These are phyloP conservation scores for Electrona antarctica DNA, from an alignment of 2,113 vertebrate genomes.

Conservation along the genomic window DNA sequence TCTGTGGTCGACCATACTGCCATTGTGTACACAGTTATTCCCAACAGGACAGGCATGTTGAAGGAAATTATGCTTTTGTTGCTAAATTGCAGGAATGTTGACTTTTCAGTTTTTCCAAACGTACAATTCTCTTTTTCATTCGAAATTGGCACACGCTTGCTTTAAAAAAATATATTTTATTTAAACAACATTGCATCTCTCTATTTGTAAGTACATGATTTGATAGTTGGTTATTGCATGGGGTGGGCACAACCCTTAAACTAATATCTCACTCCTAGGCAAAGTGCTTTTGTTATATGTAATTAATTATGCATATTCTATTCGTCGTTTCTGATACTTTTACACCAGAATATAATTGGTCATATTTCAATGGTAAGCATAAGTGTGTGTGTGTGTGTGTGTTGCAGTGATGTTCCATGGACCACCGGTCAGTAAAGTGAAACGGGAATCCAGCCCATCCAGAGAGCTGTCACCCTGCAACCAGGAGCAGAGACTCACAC, in stretches of 20 bases:
- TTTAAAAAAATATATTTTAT: no score
- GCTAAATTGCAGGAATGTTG: not conserved
- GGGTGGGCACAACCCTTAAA: no score
- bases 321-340: no score
- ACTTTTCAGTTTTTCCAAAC: not conserved
- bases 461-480: constrained; percentile 86
- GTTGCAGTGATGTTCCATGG: constrained; percentile 89
- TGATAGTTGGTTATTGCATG: no score
- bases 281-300: no score
- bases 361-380: not conserved
- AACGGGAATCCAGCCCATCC: constrained; percentile 86
- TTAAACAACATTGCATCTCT: no score
- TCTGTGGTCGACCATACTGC: not conserved
- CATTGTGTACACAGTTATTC: constrained; percentile 11
- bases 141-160: no score
- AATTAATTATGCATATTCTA: no score
- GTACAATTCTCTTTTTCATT: no score
- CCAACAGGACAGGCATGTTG: not conserved
- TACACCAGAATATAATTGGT: no score
- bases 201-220: no score
- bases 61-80: constrained; percentile 9
- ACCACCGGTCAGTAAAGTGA: constrained; percentile 88
- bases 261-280: no score
- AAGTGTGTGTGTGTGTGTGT: not conserved
- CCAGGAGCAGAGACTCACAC: constrained; percentile 82